These are phyloP conservation scores for Malacoctenus gilli DNA, from an alignment of 2,797 vertebrate genomes.

Conservation along the genomic window DNA sequence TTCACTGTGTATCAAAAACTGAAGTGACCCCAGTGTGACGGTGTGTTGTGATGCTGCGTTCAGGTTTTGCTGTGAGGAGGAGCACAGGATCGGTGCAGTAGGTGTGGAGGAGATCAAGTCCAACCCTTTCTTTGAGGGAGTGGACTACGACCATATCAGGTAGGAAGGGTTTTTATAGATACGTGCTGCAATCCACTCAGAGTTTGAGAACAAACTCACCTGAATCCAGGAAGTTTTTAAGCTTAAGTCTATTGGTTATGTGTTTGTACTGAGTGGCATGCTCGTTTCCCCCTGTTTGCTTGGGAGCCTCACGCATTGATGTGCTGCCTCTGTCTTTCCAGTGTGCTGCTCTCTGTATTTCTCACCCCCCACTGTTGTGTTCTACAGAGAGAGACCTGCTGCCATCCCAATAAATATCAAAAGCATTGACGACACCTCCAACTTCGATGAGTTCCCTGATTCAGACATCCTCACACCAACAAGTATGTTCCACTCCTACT, in stretches of 20 bases:
- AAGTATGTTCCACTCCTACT: slow-evolving; percentile 82
- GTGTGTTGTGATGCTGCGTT: slow-evolving; percentile 17
- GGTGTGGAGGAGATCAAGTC: slow-evolving; percentile 95
- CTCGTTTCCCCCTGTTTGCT: no score
- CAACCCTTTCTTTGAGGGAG: slow-evolving; percentile 96
- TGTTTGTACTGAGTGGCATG: no score
- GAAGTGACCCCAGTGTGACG: no score
- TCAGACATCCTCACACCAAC: slow-evolving; percentile 96
- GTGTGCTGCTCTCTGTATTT: no score
- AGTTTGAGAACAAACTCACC: no score
- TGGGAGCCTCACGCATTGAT: no score
- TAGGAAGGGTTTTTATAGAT: slow-evolving; percentile 55
- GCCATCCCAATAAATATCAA: slow-evolving; percentile 98
- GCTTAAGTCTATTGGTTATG: no score
- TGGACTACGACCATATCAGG: slow-evolving; percentile 99
- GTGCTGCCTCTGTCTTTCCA: no score
- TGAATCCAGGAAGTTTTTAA: no score
- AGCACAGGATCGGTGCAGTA: slow-evolving; percentile 89
- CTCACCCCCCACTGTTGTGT: neutral
- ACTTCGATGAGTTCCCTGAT: slow-evolving; percentile 98
- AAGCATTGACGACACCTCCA: slow-evolving; percentile 99
- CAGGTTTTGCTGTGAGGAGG: slow-evolving; percentile 98
- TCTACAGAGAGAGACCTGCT: slow-evolving; percentile 90
- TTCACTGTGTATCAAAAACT: no score
- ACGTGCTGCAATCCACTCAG: no score